Conservation (phyloP, 1,140 invertebrate species). For the Ectropis grisescens region DNA sequence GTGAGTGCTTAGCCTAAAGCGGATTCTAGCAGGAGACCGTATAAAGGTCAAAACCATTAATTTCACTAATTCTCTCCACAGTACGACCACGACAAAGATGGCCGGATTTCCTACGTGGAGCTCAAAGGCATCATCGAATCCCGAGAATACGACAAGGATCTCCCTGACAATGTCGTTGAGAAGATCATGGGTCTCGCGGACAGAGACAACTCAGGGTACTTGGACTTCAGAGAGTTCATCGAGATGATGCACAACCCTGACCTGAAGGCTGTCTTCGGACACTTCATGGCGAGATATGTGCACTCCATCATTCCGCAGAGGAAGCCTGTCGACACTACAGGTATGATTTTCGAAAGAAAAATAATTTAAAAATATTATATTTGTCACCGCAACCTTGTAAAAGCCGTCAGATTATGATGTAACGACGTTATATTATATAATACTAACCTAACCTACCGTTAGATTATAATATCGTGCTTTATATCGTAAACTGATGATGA, state of each 20-base stretch:
- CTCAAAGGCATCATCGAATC: slow-evolving; percentile 77
- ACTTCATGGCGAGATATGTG: slow-evolving; percentile 70
- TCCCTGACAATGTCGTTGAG: slow-evolving; percentile 79
- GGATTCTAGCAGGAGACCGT: no score
- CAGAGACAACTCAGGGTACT: slow-evolving; percentile 77
- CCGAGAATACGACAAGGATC: slow-evolving; percentile 75
- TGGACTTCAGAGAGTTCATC: slow-evolving; percentile 86
- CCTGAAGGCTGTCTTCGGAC: slow-evolving; percentile 72
- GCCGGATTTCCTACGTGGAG: slow-evolving; percentile 78
- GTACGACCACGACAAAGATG: slow-evolving; percentile 83
- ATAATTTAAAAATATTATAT: no score
- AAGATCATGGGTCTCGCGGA: slow-evolving; percentile 81
- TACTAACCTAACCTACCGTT: no score
- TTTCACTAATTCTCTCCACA: slow-evolving; percentile 74
- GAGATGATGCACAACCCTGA: slow-evolving; percentile 79
- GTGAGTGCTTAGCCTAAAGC: no score
- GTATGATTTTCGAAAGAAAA: slow-evolving; percentile 25
- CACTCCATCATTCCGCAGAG: slow-evolving; percentile 67
- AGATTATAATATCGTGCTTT: no score
- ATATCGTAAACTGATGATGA: no score
- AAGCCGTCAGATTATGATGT: no score
- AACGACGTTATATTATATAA: no score
- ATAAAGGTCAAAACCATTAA: no score
- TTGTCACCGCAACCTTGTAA: no score
- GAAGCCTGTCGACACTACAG: slow-evolving; percentile 53